Base-by-base conservation (phyloP, 1,140 invertebrate species). In the Cherax destructor region DNA sequence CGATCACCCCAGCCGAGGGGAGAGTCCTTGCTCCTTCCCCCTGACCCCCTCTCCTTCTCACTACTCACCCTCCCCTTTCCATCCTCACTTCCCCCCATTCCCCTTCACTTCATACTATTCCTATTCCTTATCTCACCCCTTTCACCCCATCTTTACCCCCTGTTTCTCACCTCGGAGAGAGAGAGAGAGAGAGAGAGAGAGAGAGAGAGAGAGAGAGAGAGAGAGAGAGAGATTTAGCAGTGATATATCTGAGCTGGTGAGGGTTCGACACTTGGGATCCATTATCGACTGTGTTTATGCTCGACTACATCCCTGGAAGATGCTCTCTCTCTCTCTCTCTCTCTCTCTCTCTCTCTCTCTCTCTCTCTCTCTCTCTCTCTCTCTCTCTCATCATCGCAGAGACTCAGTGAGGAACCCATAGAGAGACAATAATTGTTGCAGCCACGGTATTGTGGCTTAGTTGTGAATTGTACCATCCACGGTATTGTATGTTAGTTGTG, bases 131-230 rank as follows among this genome's bases (percentile, higher is more conserved):
- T n/a, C 49, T 47, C 78, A 21, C 21, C 41, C 72, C 10, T 76
- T 24, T 76, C n/a, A 21, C 49, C 49, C 18, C 78, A 9, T 7
- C 47, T 2, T 80, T 41, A 10, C 78, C 1, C 78, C 41, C 78
- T 80, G n/a, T 80, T 41, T 41, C 78, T 47, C 4, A 9, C 16
- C 56, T 59, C 56, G 77, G 50, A 56, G 50, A 81, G 50, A 81
- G 79, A 81, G 49, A 56, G 79, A 56, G 50, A 56, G 79, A 56
- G 79, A 81, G 50, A 56, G 79, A 81, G 79, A 81, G 50, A 81
- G 79, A 81, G 47, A 79, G 77, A 79, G 30, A 79, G 77, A 79
- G 77, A 79, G 77, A 79, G 79, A 56, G 76, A 41, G 76, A 50
- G 76, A n/a, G 76, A n/a, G 76, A 16, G 76, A 50, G 76, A 50